phyloP scores from a whole-genome alignment of 2,113 vertebrate genomes.

The Dasyurus viverrinus region DNA sequence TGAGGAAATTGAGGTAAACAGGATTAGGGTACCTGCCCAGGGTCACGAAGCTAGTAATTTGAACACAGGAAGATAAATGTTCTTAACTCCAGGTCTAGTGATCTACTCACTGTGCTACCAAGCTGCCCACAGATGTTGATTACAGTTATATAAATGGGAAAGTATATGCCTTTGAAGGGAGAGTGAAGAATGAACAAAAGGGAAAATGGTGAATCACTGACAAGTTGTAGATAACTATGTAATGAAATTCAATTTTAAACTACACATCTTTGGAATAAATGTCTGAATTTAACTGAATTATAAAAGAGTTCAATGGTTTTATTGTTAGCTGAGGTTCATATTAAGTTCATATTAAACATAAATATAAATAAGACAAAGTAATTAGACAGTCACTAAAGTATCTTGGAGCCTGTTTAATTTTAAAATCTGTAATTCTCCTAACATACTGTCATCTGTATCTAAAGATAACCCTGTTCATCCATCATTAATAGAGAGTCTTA shows the following conservation, averaged over 20 bases:
- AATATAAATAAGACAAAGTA: neutral
- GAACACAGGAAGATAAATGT: neutral
- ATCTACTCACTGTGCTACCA: neutral
- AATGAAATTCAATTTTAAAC: neutral
- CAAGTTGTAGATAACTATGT: neutral
- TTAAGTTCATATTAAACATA: neutral
- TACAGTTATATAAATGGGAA: neutral
- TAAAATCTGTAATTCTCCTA: neutral
- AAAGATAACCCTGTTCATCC: neutral
- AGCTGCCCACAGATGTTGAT: neutral
- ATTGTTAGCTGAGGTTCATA: neutral
- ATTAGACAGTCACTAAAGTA: neutral
- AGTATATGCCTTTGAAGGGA: neutral
- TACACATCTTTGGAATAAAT: neutral
- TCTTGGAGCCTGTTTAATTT: neutral
- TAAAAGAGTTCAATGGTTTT: neutral
- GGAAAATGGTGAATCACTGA: neutral
- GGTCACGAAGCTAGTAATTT: neutral
- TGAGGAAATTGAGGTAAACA: neutral
- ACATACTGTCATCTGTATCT: neutral
- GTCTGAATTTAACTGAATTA: neutral
- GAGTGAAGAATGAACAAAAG: neutral
- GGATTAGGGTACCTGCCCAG: neutral
- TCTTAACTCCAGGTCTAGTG: neutral
- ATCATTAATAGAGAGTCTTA: neutral